These are phyloP conservation scores for Onychostruthus taczanowskii DNA, from an alignment of 2,113 vertebrate genomes.

Conservation along the genomic window DNA sequence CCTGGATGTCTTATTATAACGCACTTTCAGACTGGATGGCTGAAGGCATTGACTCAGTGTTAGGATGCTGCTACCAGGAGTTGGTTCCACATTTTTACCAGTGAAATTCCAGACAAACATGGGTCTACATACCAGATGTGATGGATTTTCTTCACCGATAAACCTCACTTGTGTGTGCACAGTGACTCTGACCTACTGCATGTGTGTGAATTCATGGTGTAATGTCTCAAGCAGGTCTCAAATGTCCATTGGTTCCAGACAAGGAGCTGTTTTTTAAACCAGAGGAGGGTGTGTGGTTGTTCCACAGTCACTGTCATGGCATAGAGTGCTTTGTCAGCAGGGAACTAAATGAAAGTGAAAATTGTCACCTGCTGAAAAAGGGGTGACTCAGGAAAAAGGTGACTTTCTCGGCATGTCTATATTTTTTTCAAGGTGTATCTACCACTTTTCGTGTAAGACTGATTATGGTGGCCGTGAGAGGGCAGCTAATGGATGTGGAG, in stretches of 20 bases:
- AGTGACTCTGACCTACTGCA: neutral
- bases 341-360: neutral
- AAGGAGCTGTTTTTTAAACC: neutral
- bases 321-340: neutral
- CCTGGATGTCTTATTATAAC: neutral
- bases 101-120: neutral
- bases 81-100: neutral
- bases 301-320: fast-evolving
- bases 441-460: neutral
- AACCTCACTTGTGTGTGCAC: no score
- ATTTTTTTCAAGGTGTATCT: neutral
- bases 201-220: neutral
- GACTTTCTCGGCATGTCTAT: neutral
- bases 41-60: neutral
- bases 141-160: neutral
- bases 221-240: neutral
- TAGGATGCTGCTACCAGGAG: neutral
- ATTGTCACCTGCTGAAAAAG: neutral
- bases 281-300: neutral
- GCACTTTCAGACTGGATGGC: neutral
- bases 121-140: no score
- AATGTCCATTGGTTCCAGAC: neutral
- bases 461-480: neutral
- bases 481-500: neutral
- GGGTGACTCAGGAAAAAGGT: neutral